Base-by-base conservation (phyloP, 2,888 invertebrate species). In the Dynastes maya region DNA sequence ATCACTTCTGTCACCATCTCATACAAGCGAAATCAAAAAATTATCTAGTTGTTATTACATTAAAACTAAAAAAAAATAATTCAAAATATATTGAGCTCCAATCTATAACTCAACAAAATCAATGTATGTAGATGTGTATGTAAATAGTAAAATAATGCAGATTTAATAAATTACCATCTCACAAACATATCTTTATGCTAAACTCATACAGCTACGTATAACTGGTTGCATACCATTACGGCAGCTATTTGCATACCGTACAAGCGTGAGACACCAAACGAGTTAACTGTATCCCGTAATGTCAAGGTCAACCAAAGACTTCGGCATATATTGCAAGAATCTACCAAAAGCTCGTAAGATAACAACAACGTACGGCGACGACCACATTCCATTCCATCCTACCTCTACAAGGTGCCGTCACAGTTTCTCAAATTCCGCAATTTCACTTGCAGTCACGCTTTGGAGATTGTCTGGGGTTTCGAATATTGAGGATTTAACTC, bases 231-330 rank as follows among this genome's bases (percentile, higher is more conserved):
- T 61, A 61, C 45, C 27, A 22, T 0, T 22, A 58, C 9, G 9
- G 22, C 37, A 16, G 37, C 2, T 1, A 61, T 72, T 27, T 22
- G 8, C 49, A 8, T 58, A 27, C 5, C 55, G 71, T 2, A 49
- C 49, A 49, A 72, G 22, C 61, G 72, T 45, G 61, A 58, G 37
- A 71, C 11, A 11, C 71, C 58, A 72, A 72, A 55, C 71, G 29
- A 72, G n/a, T 27, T 72, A 72, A 72, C 72, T 72, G 72, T 72
- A 72, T 53, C 27, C 40, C 2, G 72, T 72, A 72, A 72, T 72
- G 61, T 72, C 72, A 72, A 72, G 72, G 72, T 61, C 61, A 72
- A 61, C 27, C 72, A 61, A 61, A 72, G 58, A 72, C 72, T 72
- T 72, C 72, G 72, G 61, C 58, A 72, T 27, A 61, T 61, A 72